Evolutionary conservation across 1,140 invertebrate genomes (phyloP).

Genomic region (silkworm (Bombyx mori)): DNA sequence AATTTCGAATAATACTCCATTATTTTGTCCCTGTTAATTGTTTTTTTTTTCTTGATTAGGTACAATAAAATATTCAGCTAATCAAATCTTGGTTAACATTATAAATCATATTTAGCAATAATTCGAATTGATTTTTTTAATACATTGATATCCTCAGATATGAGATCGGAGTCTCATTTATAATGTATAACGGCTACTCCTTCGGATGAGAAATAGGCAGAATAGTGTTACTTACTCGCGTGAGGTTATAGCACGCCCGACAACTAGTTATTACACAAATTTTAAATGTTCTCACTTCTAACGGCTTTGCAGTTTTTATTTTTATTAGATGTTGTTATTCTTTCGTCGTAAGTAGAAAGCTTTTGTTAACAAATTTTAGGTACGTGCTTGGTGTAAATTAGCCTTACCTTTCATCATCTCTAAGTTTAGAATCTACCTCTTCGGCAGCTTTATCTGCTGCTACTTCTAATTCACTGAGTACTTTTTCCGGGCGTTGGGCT

Average conservation of each 20-base stretch:
- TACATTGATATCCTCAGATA: no score
- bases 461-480: conserved; percentile 28
- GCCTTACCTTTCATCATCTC: conserved; percentile 56
- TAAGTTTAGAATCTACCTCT: conserved; percentile 62
- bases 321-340: no score
- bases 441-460: conserved; percentile 49
- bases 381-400: neutral
- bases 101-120: neutral
- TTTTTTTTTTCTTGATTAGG: neutral
- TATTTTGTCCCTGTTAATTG: conserved; percentile 59
- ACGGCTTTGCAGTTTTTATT: no score
- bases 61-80: neutral
- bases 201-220: no score
- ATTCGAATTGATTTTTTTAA: neutral
- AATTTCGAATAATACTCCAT: conserved; percentile 73
- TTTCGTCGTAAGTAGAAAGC: no score
- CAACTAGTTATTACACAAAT: no score
- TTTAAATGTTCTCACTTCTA: no score
- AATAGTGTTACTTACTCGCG: no score
- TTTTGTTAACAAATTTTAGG: no score
- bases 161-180: no score
- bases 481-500: conserved; percentile 34
- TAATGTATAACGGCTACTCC: no score
- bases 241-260: no score
- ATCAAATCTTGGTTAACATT: neutral